These are phyloP conservation scores for Kryphioiulus occultus DNA, from an alignment of 2,888 invertebrate species.

Conservation along the genomic window DNA sequence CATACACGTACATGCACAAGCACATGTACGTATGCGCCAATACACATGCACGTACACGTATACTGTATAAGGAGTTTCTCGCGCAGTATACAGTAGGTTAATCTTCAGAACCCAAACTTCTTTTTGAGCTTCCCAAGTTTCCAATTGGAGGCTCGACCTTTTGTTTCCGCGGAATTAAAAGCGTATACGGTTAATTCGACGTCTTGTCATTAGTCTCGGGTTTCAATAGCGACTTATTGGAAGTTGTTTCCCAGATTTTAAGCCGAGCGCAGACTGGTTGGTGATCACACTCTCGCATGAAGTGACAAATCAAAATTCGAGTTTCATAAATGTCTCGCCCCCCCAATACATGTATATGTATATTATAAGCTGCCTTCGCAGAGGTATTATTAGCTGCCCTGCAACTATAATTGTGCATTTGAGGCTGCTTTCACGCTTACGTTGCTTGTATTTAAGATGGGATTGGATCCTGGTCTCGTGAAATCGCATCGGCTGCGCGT, in stretches of 20 bases:
- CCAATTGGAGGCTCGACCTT: not conserved
- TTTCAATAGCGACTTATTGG: not conserved
- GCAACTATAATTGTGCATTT: conserved; percentile 6
- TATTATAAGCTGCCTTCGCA: not conserved
- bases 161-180: not conserved
- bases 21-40: no score
- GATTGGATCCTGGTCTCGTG: not conserved
- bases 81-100: not conserved
- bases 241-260: not conserved
- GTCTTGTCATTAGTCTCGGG: not conserved
- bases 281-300: not conserved
- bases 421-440: conserved; percentile 6
- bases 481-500: not conserved
- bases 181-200: not conserved
- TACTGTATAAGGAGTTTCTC: not conserved
- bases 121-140: not conserved
- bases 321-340: not conserved
- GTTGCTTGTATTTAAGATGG: conserved; percentile 17
- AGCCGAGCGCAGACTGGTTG: not conserved
- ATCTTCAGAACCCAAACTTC: not conserved
- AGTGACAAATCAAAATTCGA: not conserved
- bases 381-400: not conserved
- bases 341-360: not conserved
- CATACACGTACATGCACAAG: no score
- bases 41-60: no score